Conservation (phyloP, 2,888 invertebrate genomes). For the Tenthredo livida region DNA sequence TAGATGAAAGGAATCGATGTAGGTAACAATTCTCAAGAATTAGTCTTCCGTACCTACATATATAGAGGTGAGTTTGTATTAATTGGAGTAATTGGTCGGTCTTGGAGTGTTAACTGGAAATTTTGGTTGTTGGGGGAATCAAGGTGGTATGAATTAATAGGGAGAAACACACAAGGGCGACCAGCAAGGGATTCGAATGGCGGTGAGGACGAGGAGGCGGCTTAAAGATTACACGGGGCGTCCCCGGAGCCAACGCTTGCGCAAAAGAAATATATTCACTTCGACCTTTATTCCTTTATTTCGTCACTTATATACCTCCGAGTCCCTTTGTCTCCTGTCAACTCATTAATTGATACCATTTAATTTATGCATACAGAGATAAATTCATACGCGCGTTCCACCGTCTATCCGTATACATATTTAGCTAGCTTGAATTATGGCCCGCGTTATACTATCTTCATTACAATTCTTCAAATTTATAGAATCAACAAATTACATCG, state of each 20-base stretch:
- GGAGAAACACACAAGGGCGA: conserved; percentile 2
- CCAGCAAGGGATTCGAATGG: conserved; percentile 44
- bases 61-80: conserved; percentile 64
- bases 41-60: background rate
- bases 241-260: conserved; percentile 44
- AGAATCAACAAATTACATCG: background rate
- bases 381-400: background rate
- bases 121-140: conserved; percentile 65
- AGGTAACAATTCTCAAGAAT: conserved; percentile 18
- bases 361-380: background rate
- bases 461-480: background rate
- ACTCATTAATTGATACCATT: conserved; percentile 4
- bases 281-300: conserved; percentile 26
- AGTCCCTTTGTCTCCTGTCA: conserved; percentile 7
- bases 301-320: background rate
- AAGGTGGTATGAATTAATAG: conserved; percentile 40
- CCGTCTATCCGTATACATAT: background rate
- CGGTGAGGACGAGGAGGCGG: conserved; percentile 44
- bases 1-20: background rate
- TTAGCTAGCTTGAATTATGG: background rate
- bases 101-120: conserved; percentile 74
- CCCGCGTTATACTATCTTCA: background rate
- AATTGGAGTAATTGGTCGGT: conserved; percentile 75
- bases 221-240: conserved; percentile 48
- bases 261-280: conserved; percentile 40